Evolutionary conservation across 2,113 vertebrate genomes (phyloP).

Genomic region (Lasiurus cinereus): DNA sequence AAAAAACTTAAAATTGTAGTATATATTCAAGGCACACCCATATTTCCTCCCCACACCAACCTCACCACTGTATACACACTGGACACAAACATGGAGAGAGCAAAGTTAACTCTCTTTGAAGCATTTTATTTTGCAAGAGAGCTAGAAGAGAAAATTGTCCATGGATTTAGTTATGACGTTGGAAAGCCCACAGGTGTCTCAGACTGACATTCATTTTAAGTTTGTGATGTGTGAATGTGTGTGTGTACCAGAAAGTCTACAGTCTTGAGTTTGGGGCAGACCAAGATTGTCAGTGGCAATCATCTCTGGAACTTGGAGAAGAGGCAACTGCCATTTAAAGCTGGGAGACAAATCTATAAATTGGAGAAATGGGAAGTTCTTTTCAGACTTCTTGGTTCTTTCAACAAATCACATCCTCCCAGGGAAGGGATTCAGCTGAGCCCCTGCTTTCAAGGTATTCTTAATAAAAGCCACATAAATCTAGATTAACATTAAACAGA

Average conservation of each 20-base stretch:
- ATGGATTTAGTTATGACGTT: neutral
- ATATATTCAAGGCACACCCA: neutral
- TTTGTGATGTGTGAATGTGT: neutral
- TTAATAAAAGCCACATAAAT: constrained; percentile 43
- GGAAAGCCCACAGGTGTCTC: neutral
- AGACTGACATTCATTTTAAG: neutral
- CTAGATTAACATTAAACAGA: neutral
- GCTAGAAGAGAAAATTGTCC: neutral
- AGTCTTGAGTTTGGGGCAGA: neutral
- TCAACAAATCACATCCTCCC: constrained; percentile 24
- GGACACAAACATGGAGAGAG: neutral
- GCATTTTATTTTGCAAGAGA: neutral
- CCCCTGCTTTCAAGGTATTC: neutral
- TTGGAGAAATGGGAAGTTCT: constrained; percentile 2
- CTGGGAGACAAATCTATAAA: neutral
- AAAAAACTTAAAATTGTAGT: neutral
- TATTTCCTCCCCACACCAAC: neutral
- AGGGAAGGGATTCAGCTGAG: constrained; percentile 8
- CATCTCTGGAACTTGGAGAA: neutral
- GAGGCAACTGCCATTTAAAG: neutral
- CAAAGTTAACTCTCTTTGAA: neutral
- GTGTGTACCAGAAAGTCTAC: neutral
- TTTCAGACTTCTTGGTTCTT: neutral
- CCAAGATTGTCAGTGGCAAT: neutral
- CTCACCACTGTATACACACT: neutral